Base-by-base conservation (phyloP, 2,888 invertebrate genomes). In the Ormyrus rosae region DNA sequence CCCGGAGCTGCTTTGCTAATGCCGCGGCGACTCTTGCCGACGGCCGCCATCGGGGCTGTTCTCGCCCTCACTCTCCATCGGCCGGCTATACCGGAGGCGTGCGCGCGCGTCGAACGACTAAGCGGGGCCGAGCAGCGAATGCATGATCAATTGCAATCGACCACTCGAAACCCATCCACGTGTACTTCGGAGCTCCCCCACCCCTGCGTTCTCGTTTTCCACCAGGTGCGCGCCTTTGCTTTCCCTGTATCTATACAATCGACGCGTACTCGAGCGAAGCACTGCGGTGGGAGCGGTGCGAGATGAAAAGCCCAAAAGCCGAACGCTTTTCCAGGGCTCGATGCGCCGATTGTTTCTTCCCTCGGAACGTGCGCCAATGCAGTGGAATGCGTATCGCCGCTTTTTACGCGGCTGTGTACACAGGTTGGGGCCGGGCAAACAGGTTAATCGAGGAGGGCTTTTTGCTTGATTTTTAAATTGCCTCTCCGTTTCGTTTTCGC, bases 61-160 rank as follows among this genome's bases (percentile, higher is more conserved):
- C 69, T 56, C 51, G 45, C 13, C 4, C 11, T 46, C 60, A 8
- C 19, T 63, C n/a, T 45, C 53, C 6, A n/a, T 34, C 11, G 13
- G 48, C 69, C 60, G 58, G 8, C 63, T 10, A 48, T 48, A 45
- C 63, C 5, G 19, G 56, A 8, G 45, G 5, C 53, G 69, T 13
- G 34, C 51, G 61, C 68, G 67, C 68, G 64, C 63, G 48, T 60
- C 13, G 7, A 8, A 13, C 63, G 11, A 60, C 13, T 11, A 53
- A 19, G 55, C 9, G 60, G 6, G 13, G 56, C 9, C 10, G 60
- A 50, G 73, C 72, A 81, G 76, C 82, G 81, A 81, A 75, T 81
- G 83, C 82, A 83, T 85, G 87, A 88, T 88, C 88, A 88, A 89
- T 88, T 83, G 88, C 83, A 86, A 86, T 87, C 85, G 83, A 84